Conservation (phyloP, 1,140 invertebrate species). For the Drosophila serrata region DNA sequence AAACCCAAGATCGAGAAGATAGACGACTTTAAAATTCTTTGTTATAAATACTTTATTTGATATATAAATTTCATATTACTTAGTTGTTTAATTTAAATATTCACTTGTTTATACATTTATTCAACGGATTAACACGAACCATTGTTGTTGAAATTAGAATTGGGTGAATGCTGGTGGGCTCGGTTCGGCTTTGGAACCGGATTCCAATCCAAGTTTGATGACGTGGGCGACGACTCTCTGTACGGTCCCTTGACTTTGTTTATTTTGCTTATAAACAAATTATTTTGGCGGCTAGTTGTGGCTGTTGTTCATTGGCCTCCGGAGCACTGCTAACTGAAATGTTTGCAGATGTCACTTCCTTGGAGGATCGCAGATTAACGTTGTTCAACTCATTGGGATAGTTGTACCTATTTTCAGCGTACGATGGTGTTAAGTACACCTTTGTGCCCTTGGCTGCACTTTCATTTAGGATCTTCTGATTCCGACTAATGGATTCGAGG, state of each 20-base stretch:
- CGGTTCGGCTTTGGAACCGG: constrained; percentile 82
- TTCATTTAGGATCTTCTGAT: constrained; percentile 77
- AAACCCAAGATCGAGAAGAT: neutral
- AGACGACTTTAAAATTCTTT: neutral
- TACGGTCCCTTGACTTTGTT: constrained; percentile 66
- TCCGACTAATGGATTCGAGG: constrained; percentile 84
- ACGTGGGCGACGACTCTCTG: constrained; percentile 77
- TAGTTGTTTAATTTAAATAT: constrained; percentile 31
- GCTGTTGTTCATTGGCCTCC: constrained; percentile 19
- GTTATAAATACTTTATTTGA: constrained; percentile 46
- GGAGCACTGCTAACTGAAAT: constrained; percentile 10
- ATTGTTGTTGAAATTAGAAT: constrained; percentile 24
- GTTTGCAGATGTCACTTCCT: constrained; percentile 36
- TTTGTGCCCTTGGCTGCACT: constrained; percentile 69
- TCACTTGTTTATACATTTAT: constrained; percentile 27
- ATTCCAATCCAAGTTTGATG: constrained; percentile 85
- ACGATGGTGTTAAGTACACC: constrained; percentile 50
- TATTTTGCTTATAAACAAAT: constrained; percentile 71
- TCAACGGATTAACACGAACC: constrained; percentile 21
- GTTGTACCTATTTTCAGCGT: constrained; percentile 30
- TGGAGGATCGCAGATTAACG: constrained; percentile 16
- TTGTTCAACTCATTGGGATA: constrained; percentile 34
- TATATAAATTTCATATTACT: constrained; percentile 27
- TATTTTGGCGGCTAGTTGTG: constrained; percentile 15
- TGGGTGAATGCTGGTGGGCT: constrained; percentile 17